Base-by-base conservation (phyloP, 2,888 invertebrate genomes). In the Drosophila histrio region DNA sequence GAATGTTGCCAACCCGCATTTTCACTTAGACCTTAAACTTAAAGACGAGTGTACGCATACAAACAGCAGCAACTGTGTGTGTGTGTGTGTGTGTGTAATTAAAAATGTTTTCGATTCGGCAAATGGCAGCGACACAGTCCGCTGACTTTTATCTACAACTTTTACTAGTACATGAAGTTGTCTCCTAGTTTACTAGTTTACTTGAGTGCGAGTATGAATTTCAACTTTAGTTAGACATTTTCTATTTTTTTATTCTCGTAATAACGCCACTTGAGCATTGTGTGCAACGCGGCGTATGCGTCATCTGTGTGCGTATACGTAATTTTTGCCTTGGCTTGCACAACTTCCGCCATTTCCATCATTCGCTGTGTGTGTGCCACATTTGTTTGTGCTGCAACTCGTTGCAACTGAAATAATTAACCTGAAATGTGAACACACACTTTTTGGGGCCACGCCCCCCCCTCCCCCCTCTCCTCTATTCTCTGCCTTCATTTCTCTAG, bases 191-290 rank as follows among this genome's bases (percentile, higher is more conserved):
- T n/a, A n/a, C n/a, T 61, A 58, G 58, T 68, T 86, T 84, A 77
- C 77, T 84, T 81, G 74, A 77, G 84, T 84, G 87, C 87, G 84
- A 86, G 87, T 86, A 84, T 86, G 84, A 86, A 83, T 81, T 83
- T 81, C 73, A 84, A 84, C 75, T 72, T 81, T 81, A 84, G 87
- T 81, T 43, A 44, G 17, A 9, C 17, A 21, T 9, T 46, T n/a
- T 26, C 3, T 21, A 2, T 28, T 21, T 11, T 13, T 26, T 13
- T n/a, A n/a, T 11, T 61, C 58, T 64, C 70, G 56, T 76, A 80
- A 80, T 77, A 78, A 80, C 73, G 84, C 68, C 76, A 80, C 80
- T 81, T 81, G 78, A 84, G 78, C 77, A 66, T 78, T 71, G 79
- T 73, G 71, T 74, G 81, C 85, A 73, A 69, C 72, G 64, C 74